phyloP scores from a whole-genome alignment of 1,140 invertebrate species.

The Trachelipus rathkii region DNA sequence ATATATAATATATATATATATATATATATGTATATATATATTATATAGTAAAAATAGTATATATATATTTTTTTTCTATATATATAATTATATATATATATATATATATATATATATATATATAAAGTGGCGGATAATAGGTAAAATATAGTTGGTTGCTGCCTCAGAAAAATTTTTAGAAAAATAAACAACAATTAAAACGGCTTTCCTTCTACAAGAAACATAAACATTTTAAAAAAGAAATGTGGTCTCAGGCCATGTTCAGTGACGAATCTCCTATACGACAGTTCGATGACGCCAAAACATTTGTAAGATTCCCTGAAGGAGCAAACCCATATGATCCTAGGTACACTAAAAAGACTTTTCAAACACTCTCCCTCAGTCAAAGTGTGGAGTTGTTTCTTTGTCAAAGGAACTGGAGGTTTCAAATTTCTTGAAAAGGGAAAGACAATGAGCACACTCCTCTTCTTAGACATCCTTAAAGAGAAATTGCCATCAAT shows the following conservation, averaged over 20 bases:
- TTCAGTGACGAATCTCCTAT: not conserved
- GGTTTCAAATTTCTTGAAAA: not conserved
- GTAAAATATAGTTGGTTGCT: no score
- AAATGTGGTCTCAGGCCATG: not conserved
- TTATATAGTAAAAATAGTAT: no score
- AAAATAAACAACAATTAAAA: no score
- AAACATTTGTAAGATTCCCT: not conserved
- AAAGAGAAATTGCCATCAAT: not conserved
- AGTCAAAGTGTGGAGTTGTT: not conserved
- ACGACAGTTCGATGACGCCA: not conserved
- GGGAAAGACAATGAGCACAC: not conserved
- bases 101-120: no score
- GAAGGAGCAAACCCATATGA: not conserved
- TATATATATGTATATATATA: no score
- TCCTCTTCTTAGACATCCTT: not conserved
- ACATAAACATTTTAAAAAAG: no score
- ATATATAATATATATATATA: no score
- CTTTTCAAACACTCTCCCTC: not conserved
- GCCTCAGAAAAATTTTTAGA: no score
- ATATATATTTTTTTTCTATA: no score
- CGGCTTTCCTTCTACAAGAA: no score
- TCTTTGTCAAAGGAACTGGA: not conserved
- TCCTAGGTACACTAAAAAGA: not conserved
- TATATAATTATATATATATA: no score
- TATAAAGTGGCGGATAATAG: no score